phyloP scores from a whole-genome alignment of 2,113 vertebrate species.

The Gallinago jamesoni region DNA sequence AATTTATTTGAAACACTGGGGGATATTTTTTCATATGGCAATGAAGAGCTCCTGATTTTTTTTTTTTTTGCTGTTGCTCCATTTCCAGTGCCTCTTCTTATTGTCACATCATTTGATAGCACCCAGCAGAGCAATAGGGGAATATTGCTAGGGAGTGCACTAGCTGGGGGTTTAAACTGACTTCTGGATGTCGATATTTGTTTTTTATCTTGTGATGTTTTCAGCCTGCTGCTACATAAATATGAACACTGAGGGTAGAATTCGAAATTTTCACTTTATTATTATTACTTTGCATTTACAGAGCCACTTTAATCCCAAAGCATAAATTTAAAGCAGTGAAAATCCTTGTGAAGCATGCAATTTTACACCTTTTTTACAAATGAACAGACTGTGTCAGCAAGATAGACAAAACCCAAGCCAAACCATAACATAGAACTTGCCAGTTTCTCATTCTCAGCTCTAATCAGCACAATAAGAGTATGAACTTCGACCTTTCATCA shows the following conservation, averaged over 20 bases:
- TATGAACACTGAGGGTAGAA: not conserved
- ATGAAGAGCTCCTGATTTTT: not conserved
- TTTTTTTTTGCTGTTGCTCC: not conserved
- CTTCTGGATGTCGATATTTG: not conserved
- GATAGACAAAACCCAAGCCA: not conserved
- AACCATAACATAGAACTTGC: not conserved
- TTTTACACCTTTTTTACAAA: not conserved
- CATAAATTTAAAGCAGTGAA: not conserved
- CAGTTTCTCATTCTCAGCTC: not conserved
- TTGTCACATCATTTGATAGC: constrained; percentile 22
- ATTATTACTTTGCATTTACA: not conserved
- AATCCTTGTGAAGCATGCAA: not conserved
- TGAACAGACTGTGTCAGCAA: not conserved
- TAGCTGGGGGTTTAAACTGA: constrained; percentile 18
- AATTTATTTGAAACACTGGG: constrained; percentile 36
- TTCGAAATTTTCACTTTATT: not conserved
- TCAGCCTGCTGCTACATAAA: constrained; percentile 27
- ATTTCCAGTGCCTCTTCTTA: constrained; percentile 9
- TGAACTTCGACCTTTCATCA: rapidly evolving
- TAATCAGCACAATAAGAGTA: not conserved
- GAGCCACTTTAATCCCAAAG: not conserved
- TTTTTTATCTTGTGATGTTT: not conserved
- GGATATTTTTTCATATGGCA: constrained; percentile 9
- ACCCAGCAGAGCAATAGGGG: constrained; percentile 20
- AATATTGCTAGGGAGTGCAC: constrained; percentile 18